Percentiles rank a stretch among this genome's conserved stretches.
Conservation (phyloP, 2,888 invertebrate genomes). For the Catocala fraxini region DNA sequence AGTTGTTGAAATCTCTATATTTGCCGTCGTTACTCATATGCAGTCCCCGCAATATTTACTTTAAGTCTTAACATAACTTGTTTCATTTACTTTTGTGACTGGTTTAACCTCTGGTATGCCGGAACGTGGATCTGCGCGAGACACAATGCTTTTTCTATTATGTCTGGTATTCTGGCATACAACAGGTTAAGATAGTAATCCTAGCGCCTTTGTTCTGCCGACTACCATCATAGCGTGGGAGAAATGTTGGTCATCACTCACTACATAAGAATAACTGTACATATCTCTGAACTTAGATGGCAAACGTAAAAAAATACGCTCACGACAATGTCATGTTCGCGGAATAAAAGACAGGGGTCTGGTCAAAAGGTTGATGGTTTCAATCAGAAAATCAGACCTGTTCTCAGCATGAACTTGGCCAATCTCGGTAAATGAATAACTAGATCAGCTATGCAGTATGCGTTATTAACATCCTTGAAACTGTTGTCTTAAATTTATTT, state of each 20-base stretch:
- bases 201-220: constrained; percentile 14
- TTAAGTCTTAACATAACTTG: neutral
- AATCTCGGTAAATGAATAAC: constrained; percentile 21
- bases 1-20: neutral
- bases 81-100: constrained; percentile 4
- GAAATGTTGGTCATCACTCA: constrained; percentile 2
- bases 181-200: constrained; percentile 12
- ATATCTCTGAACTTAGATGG: constrained; percentile 14
- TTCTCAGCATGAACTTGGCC: constrained; percentile 14
- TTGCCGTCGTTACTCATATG: neutral
- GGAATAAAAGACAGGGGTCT: constrained; percentile 11
- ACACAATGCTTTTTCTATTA: too few relatives aligned
- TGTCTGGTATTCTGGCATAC: too few relatives aligned
- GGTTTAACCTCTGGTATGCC: too few relatives aligned
- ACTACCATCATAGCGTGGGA: constrained; percentile 19
- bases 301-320: constrained; percentile 16
- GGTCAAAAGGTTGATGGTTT: constrained; percentile 24
- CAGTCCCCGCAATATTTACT: neutral
- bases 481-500: constrained; percentile 4
- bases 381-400: constrained; percentile 11
- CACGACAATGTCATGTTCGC: constrained; percentile 20
- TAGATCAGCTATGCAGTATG: constrained; percentile 27
- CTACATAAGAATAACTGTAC: constrained; percentile 23
- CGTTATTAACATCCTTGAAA: constrained; percentile 31
- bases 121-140: too few relatives aligned